phyloP scores from a whole-genome alignment of 2,888 invertebrate genomes.

The Zeuzera pyrina region DNA sequence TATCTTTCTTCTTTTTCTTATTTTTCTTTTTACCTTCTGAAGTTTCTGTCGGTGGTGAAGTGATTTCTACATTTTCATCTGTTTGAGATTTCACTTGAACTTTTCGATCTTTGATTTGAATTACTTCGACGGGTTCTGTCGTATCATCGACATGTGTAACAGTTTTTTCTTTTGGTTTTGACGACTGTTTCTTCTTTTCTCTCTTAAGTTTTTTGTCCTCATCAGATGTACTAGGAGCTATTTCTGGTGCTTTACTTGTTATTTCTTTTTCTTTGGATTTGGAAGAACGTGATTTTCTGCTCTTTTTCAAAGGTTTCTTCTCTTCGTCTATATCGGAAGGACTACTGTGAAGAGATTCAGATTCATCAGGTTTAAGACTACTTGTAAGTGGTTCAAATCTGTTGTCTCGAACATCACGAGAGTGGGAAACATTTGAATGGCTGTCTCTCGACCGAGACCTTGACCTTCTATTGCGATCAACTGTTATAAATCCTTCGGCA shows the following conservation, averaged over 20 bases:
- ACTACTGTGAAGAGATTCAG: conserved; percentile 21
- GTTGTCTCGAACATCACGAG: conserved; percentile 46
- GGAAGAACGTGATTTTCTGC: conserved; percentile 40
- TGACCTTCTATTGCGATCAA: conserved; percentile 59
- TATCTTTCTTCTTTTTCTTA: conserved; percentile 50
- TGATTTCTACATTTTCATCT: background rate
- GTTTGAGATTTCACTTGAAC: background rate
- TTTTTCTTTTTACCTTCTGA: conserved; percentile 37
- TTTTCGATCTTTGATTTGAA: no score
- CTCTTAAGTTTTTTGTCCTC: conserved; percentile 44
- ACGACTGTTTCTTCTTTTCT: conserved; percentile 46
- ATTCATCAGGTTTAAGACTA: conserved; percentile 31
- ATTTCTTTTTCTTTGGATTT: conserved; percentile 56
- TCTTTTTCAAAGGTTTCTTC: conserved; percentile 26
- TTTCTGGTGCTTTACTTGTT: conserved; percentile 24
- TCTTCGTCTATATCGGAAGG: conserved; percentile 24
- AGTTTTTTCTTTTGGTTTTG: conserved; percentile 35
- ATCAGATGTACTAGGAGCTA: conserved; percentile 27
- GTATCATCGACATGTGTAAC: conserved; percentile 15
- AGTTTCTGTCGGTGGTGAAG: conserved; percentile 8
- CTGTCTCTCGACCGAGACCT: conserved; percentile 69
- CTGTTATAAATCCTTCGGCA: conserved; percentile 62
- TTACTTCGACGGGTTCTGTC: background rate
- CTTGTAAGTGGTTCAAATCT: conserved; percentile 44
- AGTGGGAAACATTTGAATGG: conserved; percentile 33